Evolutionary conservation across 2,797 vertebrate species (phyloP), one percentile per base, ranked within the genome.

Genomic region (Todus mexicanus): DNA sequence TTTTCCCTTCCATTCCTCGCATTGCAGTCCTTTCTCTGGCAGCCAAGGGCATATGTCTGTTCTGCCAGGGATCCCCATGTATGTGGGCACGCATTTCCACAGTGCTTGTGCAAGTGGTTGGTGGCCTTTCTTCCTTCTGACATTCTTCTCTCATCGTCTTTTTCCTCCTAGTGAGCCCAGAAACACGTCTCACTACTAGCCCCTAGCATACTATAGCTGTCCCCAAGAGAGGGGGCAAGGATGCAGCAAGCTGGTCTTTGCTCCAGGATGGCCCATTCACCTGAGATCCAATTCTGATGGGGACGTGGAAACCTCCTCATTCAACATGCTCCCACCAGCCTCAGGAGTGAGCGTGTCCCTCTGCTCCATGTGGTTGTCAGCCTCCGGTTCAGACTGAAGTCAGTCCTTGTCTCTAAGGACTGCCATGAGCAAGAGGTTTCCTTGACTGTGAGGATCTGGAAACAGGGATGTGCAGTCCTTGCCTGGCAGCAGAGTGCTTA

Each of bases 151-250:
- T 17, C n/a, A 12, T 66, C 31, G 6, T 80, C 25, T 54, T 74
- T 47, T 70, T 80, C 37, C 35, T 80, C 40, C 35, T 47, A 18
- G 9, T 27, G 15, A 57, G n/a, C 47, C 31, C 27, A 66, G 65
- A 68, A 89, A 47, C 16, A 75, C 11, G n/a, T 48, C 70, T 20
- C 31, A 43, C 6, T 9, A 0, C 29, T 85, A 54, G 5, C 5
- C 11, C 25, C 45, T 40, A 50, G 40, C 21, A 13, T 3, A 3
- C 25, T 12, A 3, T 13, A 50, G 27, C 10, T 68, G 33, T 74
- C 43, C 40, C 22, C 15, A 5, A 0, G 0, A 12, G 48, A 11
- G 37, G n/a, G 45, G 53, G 14, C 54, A 59, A 68, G 66, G 38
- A 50, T 1, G 10, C 27, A 80, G 60, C 26, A 23, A 18, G n/a